Evolutionary conservation across 2,113 vertebrate species (phyloP), one percentile per base, ranked within the genome.

Genomic region (Pimephales promelas): DNA sequence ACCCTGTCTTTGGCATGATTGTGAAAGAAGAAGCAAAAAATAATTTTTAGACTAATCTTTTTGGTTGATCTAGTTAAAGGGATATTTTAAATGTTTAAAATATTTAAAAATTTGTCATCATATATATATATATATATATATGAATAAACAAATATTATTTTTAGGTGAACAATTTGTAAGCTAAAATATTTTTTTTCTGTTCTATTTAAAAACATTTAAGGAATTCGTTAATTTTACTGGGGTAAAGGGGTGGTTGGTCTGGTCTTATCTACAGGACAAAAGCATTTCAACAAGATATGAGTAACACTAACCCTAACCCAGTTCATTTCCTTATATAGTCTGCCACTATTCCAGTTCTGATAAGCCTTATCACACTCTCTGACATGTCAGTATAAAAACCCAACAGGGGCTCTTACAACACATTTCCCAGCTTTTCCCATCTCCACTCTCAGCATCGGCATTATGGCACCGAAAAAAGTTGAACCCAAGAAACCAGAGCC

Each of bases 401-500:
- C 40, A 52, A 26, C 64, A 8, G 76, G 54, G 81, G 40, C 59
- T 61, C 28, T 16, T 49, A 72, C 59, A 49, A 68, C 22, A 75
- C 70, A 72, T 49, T 59, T 56, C 59, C 82, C 76, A 59, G 22
- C 72, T 45, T 57, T 68, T 24, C 10, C 62, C n/a, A 59, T 86
- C 74, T 77, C 18, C 85, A n/a, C 31, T 62, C 49, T 52, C 64
- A 68, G 10, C 26, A n/a, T 68, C 5, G 61, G 31, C 57, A 62
- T 16, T 31, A 90, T 90, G 89, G 87, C 87, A 52, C 82, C 91
- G 0, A 95, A 94, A 83, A 95, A 95, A 86, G 82, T 90, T 0
- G 94, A 95, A 89, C 89, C 88, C 47, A 95, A 95, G 90, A 95
- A 94, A 82, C 83, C 80, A 20, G 89, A 90, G 22, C 83, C 88